Evolutionary conservation across 2,113 vertebrate species (phyloP), one percentile per base, ranked within the genome.

Genomic region (Lamprotornis superbus): DNA sequence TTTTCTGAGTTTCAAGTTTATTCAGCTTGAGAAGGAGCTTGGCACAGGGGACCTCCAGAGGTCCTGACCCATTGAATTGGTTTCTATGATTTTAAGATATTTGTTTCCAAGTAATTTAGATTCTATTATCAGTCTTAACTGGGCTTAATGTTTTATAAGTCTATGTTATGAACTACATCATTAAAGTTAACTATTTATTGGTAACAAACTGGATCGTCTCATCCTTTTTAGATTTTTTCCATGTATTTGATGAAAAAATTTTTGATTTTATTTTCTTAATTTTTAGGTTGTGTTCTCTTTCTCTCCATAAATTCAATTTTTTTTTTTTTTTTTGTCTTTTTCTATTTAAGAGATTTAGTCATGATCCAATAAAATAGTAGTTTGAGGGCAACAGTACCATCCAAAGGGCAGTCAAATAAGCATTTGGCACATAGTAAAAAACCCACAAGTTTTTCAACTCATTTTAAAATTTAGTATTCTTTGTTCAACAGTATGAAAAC

Each of bases 391-490:
- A 49, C 8, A 70, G 7, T 53, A 21, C 16, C 7, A 60, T 40
- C 14, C n/a, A 71, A 86, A 61, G 16, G 19, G 14, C 27, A 78
- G 4, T 7, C 27, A 83, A 46, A 80, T 40, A 59, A 50, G 37
- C 21, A 39, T 23, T 19, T 63, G 31, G 11, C 24, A 71, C 19
- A 71, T 2, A 30, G 13, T 15, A 15, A 64, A 81, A 59, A 77
- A 15, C 1, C 5, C 1, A 25, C 2, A 0, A 39, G 6, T 3
- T 64, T 67, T 76, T 59, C 4, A 46, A 71, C 17, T 59, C 5
- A 59, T 46, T 80, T 76, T 55, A 20, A 79, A 87, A 77, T 56
- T 31, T 47, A 42, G 2, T 44, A 5, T 9, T 55, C 9, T 69
- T 69, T 68, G 22, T 68, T 90, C 18, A 73, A 28, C 21, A 31